Conservation (phyloP, 2,888 invertebrate genomes). For the Unio pictorum region DNA sequence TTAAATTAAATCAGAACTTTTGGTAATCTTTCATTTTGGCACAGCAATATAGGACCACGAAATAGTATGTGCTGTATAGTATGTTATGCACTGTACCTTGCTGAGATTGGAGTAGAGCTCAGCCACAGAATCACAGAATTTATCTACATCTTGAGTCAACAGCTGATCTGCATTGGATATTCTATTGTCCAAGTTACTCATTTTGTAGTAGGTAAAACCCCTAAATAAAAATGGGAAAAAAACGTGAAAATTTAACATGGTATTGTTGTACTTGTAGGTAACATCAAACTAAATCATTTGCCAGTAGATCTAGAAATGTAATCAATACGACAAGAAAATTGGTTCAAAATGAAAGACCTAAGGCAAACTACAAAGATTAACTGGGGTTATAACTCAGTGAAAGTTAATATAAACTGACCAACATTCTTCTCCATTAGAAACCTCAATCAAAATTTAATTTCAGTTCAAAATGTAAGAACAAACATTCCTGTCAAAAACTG, state of each 20-base stretch:
- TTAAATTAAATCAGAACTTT: background rate
- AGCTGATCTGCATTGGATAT: conserved; percentile 97
- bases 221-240: conserved; percentile 72
- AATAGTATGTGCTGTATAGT: background rate
- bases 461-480: too few relatives aligned
- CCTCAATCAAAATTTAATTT: too few relatives aligned
- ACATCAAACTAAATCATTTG: too few relatives aligned
- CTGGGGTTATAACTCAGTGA: too few relatives aligned
- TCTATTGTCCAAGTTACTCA: conserved; percentile 94
- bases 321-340: too few relatives aligned
- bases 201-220: conserved; percentile 96
- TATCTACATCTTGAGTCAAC: conserved; percentile 95
- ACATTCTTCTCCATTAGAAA: too few relatives aligned
- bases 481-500: too few relatives aligned
- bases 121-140: conserved; percentile 95
- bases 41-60: background rate
- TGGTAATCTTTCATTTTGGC: background rate
- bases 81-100: conserved; percentile 75
- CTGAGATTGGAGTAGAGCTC: conserved; percentile 97
- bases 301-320: too few relatives aligned
- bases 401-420: too few relatives aligned
- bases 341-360: too few relatives aligned
- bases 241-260: background rate
- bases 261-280: too few relatives aligned
- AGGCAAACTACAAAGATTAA: too few relatives aligned